Evolutionary conservation across 2,888 invertebrate species (phyloP), one percentile per base, ranked within the genome.

Genomic region (Flexamia atlantica): DNA sequence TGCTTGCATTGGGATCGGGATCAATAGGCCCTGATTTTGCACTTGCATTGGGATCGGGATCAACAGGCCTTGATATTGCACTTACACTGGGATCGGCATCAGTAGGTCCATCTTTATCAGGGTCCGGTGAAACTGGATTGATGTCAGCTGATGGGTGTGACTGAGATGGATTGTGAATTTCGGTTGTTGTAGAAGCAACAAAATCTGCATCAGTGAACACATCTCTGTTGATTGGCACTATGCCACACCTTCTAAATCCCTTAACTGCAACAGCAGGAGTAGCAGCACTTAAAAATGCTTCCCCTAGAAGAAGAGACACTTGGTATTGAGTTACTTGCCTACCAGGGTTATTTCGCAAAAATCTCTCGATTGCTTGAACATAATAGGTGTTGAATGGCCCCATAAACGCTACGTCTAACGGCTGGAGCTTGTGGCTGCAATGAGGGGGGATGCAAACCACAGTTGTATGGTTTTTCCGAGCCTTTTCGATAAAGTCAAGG

Each of bases 401-500:
- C n/a, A n/a, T n/a, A n/a, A n/a, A n/a, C n/a, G n/a, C n/a, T n/a
- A n/a, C n/a, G n/a, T n/a, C n/a, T n/a, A n/a, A n/a, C n/a, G n/a
- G n/a, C n/a, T n/a, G n/a, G n/a, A n/a, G n/a, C n/a, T n/a, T n/a
- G n/a, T n/a, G n/a, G n/a, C n/a, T n/a, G n/a, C n/a, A n/a, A n/a
- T n/a, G n/a, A n/a, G n/a, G n/a, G n/a, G n/a, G n/a, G n/a, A n/a
- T n/a, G n/a, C n/a, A n/a, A n/a, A 90, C 68, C 30, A 91, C 87
- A 17, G 89, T 86, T 30, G 89, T 87, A 20, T 88, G 87, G 85
- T 89, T 87, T 81, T 88, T 86, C 83, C 89, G 87, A 20, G 88
- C 89, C 83, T 83, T 88, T 60, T 87, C 86, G n/a, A 90, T 86
- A 7, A 88, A 79, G 40, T 88, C 87, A 23, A 89, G 84, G 85